A percentile compares a stretch with the other conserved stretches of the same genome.
Evolutionary conservation across 1,140 invertebrate species (phyloP).

Genomic region (Drosophila athabasca): DNA sequence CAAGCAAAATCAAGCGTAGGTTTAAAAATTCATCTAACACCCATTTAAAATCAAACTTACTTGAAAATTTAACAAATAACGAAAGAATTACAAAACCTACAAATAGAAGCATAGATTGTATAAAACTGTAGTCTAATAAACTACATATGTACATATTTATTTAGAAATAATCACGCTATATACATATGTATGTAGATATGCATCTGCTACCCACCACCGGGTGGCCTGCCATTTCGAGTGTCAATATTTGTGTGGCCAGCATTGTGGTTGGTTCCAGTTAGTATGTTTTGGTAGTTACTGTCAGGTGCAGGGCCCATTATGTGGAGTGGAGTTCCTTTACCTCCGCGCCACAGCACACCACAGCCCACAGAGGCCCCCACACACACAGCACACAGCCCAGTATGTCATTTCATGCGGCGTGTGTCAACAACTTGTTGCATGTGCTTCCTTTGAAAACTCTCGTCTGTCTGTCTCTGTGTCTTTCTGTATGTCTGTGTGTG

Average conservation of each 20-base stretch:
- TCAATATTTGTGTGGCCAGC: slow-evolving; percentile 43
- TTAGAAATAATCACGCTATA: too few relatives aligned
- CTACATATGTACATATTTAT: too few relatives aligned
- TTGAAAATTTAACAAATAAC: too few relatives aligned
- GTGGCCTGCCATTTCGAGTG: slow-evolving; percentile 2
- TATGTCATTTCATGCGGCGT: slow-evolving; percentile 36
- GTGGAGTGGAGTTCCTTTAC: slow-evolving; percentile 45
- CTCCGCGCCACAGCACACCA: slow-evolving; percentile 8
- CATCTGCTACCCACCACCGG: background rate
- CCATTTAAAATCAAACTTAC: too few relatives aligned
- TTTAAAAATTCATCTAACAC: too few relatives aligned
- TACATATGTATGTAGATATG: too few relatives aligned
- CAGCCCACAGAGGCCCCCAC: background rate
- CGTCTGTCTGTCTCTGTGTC: too few relatives aligned
- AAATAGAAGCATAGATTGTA: too few relatives aligned
- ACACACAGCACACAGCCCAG: too few relatives aligned
- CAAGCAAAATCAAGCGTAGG: too few relatives aligned
- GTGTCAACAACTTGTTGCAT: slow-evolving; percentile 55
- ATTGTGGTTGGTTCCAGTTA: slow-evolving; percentile 41
- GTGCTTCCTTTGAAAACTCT: slow-evolving; percentile 19
- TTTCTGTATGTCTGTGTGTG: background rate
- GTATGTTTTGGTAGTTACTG: slow-evolving; percentile 14
- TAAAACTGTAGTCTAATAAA: too few relatives aligned
- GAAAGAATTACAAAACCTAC: too few relatives aligned
- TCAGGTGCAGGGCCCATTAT: slow-evolving; percentile 31